Evolutionary conservation across 2,888 invertebrate genomes (phyloP).

Genomic region (Nineta flava): DNA sequence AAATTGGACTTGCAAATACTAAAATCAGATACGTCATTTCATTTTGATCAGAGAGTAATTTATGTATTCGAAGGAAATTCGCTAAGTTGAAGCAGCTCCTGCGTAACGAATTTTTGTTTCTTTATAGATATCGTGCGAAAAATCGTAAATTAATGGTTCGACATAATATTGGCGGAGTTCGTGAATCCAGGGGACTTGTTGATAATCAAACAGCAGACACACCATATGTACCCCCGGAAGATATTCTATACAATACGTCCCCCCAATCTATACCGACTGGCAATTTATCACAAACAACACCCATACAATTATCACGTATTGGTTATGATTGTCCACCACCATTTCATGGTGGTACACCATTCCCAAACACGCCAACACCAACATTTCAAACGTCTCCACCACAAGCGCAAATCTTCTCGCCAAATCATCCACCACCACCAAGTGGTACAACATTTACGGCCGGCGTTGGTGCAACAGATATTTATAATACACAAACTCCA

Average conservation of each 20-base stretch:
- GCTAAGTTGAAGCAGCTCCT: too few species aligned
- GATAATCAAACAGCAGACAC: conserved; percentile 24
- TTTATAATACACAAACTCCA: conserved; percentile 21
- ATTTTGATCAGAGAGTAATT: too few species aligned
- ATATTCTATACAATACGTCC: conserved; percentile 20
- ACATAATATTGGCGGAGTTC: conserved; percentile 14
- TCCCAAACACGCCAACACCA: conserved; percentile 8
- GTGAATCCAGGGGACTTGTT: conserved; percentile 19
- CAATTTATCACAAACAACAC: conserved; percentile 18
- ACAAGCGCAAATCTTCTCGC: conserved; percentile 22
- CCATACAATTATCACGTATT: conserved; percentile 19
- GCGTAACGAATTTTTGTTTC: too few species aligned
- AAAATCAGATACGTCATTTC: too few species aligned
- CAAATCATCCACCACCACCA: conserved; percentile 14
- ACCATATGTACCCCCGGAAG: conserved; percentile 20
- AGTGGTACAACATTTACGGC: conserved; percentile 8
- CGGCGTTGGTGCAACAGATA: conserved; percentile 23
- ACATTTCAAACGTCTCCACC: conserved; percentile 10
- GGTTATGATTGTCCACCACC: conserved; percentile 17
- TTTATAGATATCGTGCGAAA: conserved; percentile 41
- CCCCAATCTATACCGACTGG: conserved; percentile 21
- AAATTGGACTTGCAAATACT: too few species aligned
- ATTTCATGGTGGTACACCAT: conserved; percentile 6
- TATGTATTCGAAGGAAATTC: too few species aligned
- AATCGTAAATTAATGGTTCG: conserved; percentile 37